Evolutionary conservation across 1,140 invertebrate species (phyloP), one percentile per base, ranked within the genome.

Genomic region (Saccostrea echinata): DNA sequence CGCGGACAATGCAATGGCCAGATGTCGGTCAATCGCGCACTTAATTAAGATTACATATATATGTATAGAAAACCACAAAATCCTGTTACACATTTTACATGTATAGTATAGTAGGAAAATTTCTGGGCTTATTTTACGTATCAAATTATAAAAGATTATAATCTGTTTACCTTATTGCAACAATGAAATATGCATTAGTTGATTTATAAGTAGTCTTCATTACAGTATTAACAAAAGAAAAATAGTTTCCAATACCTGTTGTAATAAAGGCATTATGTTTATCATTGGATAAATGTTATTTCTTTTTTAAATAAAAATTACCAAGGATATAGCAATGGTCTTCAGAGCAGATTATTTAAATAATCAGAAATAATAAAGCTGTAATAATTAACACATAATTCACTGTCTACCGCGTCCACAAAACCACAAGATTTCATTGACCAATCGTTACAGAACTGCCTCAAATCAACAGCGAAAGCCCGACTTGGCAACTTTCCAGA

Each of bases 331-430:
- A n/a, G 55, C 18, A 61, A n/a, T 61, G n/a, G 18, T 21, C 18
- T 61, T 21, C 18, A n/a, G n/a, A 61, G 21, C 0, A 21, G 18
- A 61, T 61, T n/a, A 43, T 43, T 4, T 43, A n/a, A 64, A 64
- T 64, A 64, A 76, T 76, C 27, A 76, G 24, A 27, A 76, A 30
- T 76, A 76, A 76, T 76, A 35, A 76, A 76, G 68, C 13, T 30
- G 30, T 76, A 76, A 76, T 76, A 76, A 76, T 76, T 76, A 76
- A 76, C 68, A 76, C 68, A 76, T 30, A 76, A 76, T 76, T 76
- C 68, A 76, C 68, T 76, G 68, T 76, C 68, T 76, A 33, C 16
- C 24, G 11, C 33, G 30, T 30, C 27, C 68, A 27, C 24, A 76
- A 76, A 76, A 76, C 68, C 68, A 27, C 68, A 76, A 76, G 24